Evolutionary conservation across 2,113 vertebrate genomes (phyloP), one percentile per base, ranked within the genome.

Genomic region (Larimichthys crocea): DNA sequence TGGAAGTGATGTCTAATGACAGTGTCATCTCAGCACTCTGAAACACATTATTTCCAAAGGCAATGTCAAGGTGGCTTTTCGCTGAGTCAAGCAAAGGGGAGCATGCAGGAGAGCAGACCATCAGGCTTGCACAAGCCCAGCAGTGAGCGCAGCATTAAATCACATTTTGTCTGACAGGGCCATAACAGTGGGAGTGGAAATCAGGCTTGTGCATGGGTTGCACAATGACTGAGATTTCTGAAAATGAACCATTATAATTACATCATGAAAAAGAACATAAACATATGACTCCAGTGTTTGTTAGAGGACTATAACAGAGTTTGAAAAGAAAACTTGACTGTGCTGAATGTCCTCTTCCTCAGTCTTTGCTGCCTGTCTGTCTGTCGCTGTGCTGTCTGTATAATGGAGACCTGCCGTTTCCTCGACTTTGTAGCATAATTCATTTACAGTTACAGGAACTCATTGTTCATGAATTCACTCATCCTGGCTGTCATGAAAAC

Each of bases 371-470:
- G 62, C 0, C 3, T 50, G 12, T 35, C 24, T 48, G 48, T 31
- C 50, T 42, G 53, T 74, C 64, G 19, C 24, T 49, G 31, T n/a
- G 16, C 70, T 56, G 35, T 1, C 2, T 20, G 20, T 57, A 11
- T n/a, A 68, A 69, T 22, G 46, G 10, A 29, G 11, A 22, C 9
- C n/a, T 55, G 75, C 55, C 49, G 74, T 74, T 62, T 74, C 49
- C 29, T 35, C 14, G 4, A 63, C 69, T 59, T 79, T 75, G 44
- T 61, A 52, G 50, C 12, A n/a, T 55, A 53, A 69, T 82, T 76
- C 15, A 77, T 80, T 80, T 80, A 69, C 57, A 52, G 61, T 74
- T 46, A 20, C n/a, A 73, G 52, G 26, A 74, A 62, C 52, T 64
- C 60, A 64, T 62, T 74, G 72, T 69, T 65, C 44, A 52, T 61